Evolutionary conservation across 2,888 invertebrate genomes (phyloP).

Genomic region (Amphimallon solstitiale): DNA sequence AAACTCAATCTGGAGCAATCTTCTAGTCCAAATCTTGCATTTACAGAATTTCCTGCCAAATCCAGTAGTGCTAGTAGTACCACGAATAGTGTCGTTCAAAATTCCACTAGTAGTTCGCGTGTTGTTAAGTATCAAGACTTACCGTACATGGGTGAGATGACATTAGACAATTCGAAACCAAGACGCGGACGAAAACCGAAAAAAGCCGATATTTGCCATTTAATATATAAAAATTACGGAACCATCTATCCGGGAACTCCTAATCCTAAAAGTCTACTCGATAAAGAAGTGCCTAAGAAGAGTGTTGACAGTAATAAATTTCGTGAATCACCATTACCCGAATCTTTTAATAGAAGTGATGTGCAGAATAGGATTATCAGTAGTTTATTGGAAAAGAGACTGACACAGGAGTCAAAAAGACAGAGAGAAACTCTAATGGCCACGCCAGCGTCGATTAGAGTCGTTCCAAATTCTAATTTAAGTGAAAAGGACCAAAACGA

Average conservation of each 20-base stretch:
- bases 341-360: conserved; percentile 67
- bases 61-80: conserved; percentile 56
- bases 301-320: conserved; percentile 38
- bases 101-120: conserved; percentile 55
- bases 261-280: conserved; percentile 65
- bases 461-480: conserved; percentile 56
- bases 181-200: conserved; percentile 89
- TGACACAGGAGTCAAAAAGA: conserved; percentile 73
- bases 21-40: conserved; percentile 26
- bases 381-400: conserved; percentile 74
- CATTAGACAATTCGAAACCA: conserved; percentile 87
- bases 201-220: conserved; percentile 90
- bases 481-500: conserved; percentile 69
- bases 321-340: conserved; percentile 41
- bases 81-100: conserved; percentile 49
- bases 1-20: conserved; percentile 50
- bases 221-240: conserved; percentile 92
- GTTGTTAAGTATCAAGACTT: conserved; percentile 82
- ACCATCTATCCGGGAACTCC: conserved; percentile 84
- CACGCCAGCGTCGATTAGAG: conserved; percentile 56
- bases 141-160: conserved; percentile 94
- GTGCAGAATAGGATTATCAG: conserved; percentile 76
- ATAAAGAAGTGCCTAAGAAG: conserved; percentile 52
- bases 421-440: conserved; percentile 47
- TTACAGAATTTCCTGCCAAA: conserved; percentile 40